phyloP scores from a whole-genome alignment of 2,113 vertebrate genomes.

The Elgaria multicarinata region DNA sequence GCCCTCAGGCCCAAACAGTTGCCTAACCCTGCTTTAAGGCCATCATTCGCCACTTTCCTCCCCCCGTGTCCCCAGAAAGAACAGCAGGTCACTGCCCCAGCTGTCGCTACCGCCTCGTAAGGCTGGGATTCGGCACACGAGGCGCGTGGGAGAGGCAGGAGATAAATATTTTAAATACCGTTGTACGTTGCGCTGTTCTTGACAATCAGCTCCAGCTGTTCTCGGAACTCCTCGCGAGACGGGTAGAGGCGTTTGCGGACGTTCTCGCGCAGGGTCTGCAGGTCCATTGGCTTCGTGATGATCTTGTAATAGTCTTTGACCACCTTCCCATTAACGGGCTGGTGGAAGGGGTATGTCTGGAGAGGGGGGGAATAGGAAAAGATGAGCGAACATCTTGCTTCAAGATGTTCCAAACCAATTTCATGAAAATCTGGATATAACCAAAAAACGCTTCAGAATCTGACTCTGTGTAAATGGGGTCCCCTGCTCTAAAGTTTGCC shows the following conservation, averaged over 20 bases:
- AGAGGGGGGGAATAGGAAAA: neutral
- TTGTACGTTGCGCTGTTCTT: constrained; percentile 98
- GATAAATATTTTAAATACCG: constrained; percentile 71
- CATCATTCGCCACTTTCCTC: neutral
- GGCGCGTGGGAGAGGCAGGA: neutral
- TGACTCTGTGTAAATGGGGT: too few species aligned
- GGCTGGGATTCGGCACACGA: neutral
- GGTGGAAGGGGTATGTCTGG: constrained; percentile 97
- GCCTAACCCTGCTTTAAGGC: neutral
- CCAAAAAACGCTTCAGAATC: too few species aligned
- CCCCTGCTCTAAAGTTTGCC: neutral
- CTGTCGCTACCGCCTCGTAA: too few species aligned
- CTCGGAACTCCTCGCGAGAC: constrained; percentile 95
- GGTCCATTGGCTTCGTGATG: constrained; percentile 95
- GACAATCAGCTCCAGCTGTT: constrained; percentile 93
- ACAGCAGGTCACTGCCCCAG: neutral
- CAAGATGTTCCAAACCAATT: too few species aligned
- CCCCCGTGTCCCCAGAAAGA: neutral
- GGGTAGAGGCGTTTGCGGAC: constrained; percentile 95
- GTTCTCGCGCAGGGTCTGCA: constrained; percentile 95
- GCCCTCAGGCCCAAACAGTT: too few species aligned
- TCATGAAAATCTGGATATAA: too few species aligned
- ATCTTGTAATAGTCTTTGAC: constrained; percentile 99
- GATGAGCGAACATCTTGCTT: too few species aligned
- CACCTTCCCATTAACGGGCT: constrained; percentile 95